Evolutionary conservation across 1,140 invertebrate genomes (phyloP), one percentile per base, ranked within the genome.

Genomic region (Pteromalus puparum): DNA sequence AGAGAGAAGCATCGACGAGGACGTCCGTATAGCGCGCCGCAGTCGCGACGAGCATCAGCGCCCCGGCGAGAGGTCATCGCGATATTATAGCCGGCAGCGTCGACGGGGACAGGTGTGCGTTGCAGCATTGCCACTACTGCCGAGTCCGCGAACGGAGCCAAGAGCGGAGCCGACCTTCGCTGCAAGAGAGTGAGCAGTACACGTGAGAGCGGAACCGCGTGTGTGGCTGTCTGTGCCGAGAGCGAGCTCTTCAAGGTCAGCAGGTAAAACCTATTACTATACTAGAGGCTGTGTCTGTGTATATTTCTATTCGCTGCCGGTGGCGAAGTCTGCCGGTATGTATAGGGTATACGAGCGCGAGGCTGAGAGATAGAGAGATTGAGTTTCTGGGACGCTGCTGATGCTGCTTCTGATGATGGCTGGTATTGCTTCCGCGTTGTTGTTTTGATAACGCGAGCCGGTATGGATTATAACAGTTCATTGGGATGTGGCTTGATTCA

Each of bases 41-140:
- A 80, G 77, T 67, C 68, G 34, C 10, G 42, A 10, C 26, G 65
- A 79, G 75, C 46, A 72, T 21, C 67, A 18, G 53, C 61, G 53
- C 30, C 70, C 61, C 67, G 21, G 30, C 65, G 67, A 79, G 72
- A 84, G 82, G 75, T 84, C 82, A 84, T 61, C 53, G 53, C 53
- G 53, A 61, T 61, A 61, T 61, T 61, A 61, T 61, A 61, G 53
- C 53, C 53, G 21, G 53, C 21, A n/a, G 53, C 21, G 53, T 61
- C 53, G 53, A 61, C 53, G 53, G 53, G 18, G 53, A 61, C 53
- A 61, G 53, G 53, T 61, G 15, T 61, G 53, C 53, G 21, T 18
- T 21, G 21, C 53, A 61, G 53, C 53, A 61, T 61, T 61, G 21
- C 53, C 21, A 61, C 18, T n/a, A n/a, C 21, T 61, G 53, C 53